Percentiles rank a stretch among this genome's conserved stretches.
Conservation (phyloP, 2,113 vertebrate species). For the Empidonax traillii region DNA sequence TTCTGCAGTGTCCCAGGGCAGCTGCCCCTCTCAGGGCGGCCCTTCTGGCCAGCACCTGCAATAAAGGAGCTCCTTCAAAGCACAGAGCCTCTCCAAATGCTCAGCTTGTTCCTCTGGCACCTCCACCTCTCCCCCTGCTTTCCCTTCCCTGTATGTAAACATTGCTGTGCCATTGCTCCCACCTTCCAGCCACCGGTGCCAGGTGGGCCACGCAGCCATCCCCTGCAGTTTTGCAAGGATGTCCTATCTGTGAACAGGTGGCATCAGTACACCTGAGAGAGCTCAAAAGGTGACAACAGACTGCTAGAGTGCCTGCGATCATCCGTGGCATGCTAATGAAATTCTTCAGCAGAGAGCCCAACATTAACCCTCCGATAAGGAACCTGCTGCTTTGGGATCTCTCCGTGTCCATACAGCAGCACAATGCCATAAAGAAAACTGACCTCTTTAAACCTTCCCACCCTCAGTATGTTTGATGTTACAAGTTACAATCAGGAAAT, state of each 20-base stretch:
- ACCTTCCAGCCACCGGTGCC: neutral
- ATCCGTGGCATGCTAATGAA: neutral
- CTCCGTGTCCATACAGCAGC: neutral
- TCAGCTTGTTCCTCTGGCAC: neutral
- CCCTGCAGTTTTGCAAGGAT: neutral
- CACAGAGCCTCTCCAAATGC: neutral
- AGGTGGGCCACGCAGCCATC: neutral
- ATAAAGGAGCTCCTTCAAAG: neutral
- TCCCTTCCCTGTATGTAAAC: neutral
- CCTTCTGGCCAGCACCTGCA: neutral
- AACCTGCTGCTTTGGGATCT: neutral
- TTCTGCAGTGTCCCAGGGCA: neutral
- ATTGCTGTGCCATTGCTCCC: accelerated
- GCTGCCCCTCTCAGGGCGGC: neutral
- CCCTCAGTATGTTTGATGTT: neutral
- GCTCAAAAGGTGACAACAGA: neutral
- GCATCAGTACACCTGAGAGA: conserved; percentile 22
- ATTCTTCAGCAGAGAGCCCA: neutral
- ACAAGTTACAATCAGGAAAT: neutral
- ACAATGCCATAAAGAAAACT: neutral
- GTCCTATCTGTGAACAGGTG: neutral
- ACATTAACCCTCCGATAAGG: neutral
- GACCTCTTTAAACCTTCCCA: neutral
- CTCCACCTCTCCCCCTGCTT: neutral
- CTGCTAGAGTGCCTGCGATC: neutral